These are phyloP conservation scores for Eueremaeus valkanovi DNA, from an alignment of 2,888 invertebrate species.

Conservation along the genomic window DNA sequence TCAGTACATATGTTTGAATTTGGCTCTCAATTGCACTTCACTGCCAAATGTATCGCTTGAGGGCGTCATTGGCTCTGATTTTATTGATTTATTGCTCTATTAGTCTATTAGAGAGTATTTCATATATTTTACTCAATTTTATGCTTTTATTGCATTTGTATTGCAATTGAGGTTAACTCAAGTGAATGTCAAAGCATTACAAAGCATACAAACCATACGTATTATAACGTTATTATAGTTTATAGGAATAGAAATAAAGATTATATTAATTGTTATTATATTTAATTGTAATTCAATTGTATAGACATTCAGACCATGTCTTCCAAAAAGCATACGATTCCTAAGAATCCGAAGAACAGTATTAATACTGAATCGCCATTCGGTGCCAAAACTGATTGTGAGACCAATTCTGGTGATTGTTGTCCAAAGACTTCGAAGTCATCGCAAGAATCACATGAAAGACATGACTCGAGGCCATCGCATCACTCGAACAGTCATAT, in stretches of 20 bases:
- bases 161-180: too few species aligned
- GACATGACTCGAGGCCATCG: neutral
- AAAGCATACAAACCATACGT: too few species aligned
- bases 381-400: neutral
- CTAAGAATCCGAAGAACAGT: neutral
- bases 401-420: neutral
- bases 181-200: too few species aligned
- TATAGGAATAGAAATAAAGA: too few species aligned
- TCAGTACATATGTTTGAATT: too few species aligned
- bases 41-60: neutral
- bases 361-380: neutral
- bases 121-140: too few species aligned
- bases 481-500: neutral
- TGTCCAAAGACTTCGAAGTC: neutral
- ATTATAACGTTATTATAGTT: too few species aligned
- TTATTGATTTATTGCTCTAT: neutral
- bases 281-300: neutral
- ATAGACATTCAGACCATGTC: neutral
- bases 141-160: too few species aligned
- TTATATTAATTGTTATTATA: neutral
- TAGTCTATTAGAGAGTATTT: too few species aligned
- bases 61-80: neutral
- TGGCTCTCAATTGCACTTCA: neutral
- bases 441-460: neutral
- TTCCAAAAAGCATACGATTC: neutral